Evolutionary conservation across 2,888 invertebrate species (phyloP).

Genomic region (Eupithecia tripunctaria): DNA sequence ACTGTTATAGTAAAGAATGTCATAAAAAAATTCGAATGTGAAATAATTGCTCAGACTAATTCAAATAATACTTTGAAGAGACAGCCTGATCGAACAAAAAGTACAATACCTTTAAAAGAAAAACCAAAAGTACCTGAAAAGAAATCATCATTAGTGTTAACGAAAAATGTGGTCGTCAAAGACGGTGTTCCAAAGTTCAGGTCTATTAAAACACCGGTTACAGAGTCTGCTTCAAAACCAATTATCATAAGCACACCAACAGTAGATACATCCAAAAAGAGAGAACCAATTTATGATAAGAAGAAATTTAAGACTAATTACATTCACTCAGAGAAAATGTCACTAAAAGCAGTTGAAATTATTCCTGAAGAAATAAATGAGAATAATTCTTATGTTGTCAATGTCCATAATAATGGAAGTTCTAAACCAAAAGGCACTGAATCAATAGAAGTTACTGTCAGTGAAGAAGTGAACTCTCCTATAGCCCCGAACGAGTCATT

Average conservation of each 20-base stretch:
- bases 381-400: conserved; percentile 43
- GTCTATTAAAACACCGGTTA: conserved; percentile 66
- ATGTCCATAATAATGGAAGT: conserved; percentile 36
- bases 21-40: conserved; percentile 80
- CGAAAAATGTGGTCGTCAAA: conserved; percentile 81
- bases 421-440: conserved; percentile 32
- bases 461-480: conserved; percentile 65
- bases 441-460: conserved; percentile 51
- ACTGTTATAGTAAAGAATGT: conserved; percentile 73
- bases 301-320: conserved; percentile 79
- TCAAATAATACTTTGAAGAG: conserved; percentile 66
- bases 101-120: conserved; percentile 66
- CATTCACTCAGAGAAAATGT: conserved; percentile 76
- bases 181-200: conserved; percentile 82
- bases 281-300: conserved; percentile 73
- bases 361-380: conserved; percentile 77
- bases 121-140: conserved; percentile 87
- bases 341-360: conserved; percentile 76
- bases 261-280: conserved; percentile 58
- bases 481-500: conserved; percentile 87
- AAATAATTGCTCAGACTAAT: conserved; percentile 72
- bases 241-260: conserved; percentile 44
- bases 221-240: conserved; percentile 53
- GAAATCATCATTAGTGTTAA: conserved; percentile 81
- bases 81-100: conserved; percentile 67